phyloP scores from a whole-genome alignment of 2,888 invertebrate genomes.

The Drosophila mimica region DNA sequence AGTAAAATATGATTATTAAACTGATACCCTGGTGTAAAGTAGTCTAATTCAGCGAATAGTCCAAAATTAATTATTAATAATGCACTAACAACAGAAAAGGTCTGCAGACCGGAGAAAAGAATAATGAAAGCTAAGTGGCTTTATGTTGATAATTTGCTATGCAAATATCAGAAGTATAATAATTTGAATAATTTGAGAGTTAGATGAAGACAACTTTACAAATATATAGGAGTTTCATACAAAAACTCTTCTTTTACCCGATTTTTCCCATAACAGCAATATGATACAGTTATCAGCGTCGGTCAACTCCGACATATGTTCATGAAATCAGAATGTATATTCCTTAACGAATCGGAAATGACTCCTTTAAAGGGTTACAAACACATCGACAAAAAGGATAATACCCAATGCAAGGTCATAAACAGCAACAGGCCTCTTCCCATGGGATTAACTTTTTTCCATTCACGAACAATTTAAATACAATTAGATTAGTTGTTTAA shows the following conservation, averaged over 20 bases:
- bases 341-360: background rate
- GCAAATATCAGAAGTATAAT: background rate
- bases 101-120: background rate
- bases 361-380: background rate
- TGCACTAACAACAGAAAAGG: background rate
- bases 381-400: background rate
- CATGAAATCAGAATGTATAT: background rate
- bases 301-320: background rate
- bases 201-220: background rate
- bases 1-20: background rate
- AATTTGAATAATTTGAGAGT: background rate
- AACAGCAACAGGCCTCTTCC: background rate
- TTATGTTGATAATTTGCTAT: background rate
- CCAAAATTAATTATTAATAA: background rate
- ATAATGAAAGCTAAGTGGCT: background rate
- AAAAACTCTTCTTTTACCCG: no score
- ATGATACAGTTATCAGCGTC: background rate
- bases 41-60: background rate
- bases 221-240: background rate
- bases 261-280: background rate
- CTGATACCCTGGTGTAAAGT: background rate
- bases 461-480: conserved; percentile 28
- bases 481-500: conserved; percentile 40
- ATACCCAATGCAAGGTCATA: background rate
- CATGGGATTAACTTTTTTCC: background rate